Evolutionary conservation across 2,888 invertebrate species (phyloP), one percentile per base, ranked within the genome.

Genomic region (Melipona beecheii): DNA sequence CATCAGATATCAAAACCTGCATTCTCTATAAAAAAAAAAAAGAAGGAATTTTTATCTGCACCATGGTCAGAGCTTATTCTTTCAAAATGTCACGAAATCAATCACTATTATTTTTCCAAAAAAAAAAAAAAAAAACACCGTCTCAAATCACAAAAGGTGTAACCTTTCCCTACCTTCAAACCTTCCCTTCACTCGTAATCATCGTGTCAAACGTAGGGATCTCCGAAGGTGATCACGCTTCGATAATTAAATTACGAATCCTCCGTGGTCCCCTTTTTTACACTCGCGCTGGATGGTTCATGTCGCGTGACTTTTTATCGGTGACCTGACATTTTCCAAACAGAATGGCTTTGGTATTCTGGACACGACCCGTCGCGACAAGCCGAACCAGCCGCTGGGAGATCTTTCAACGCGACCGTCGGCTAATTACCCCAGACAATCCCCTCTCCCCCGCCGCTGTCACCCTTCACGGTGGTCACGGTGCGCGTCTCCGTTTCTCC

Each of bases 231-330:
- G 92, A 92, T 92, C 92, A 91, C 88, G 70, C 58, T 3, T 24
- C 82, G 88, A 91, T 92, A 92, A 93, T 92, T 90, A 93, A 92
- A 91, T 90, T 89, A 87, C 88, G 74, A 89, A 87, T 85, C 84
- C 85, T 66, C 64, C 65, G 19, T n/a, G 66, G 52, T 68, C 36
- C 54, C 27, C 66, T 43, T 68, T 82, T 75, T 65, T 76, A 78
- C 56, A 2, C 75, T 81, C 80, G 71, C 78, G 87, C 79, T 76
- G 83, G 89, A 84, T 91, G 93, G 91, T 95, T 94, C 94, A 94
- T 94, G 94, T 95, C 93, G 94, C 95, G 93, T 95, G 95, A 93
- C 94, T 95, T 95, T 95, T 95, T 95, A 95, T 95, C 94, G 95
- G 94, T 93, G 93, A 92, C 90, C 93, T 95, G 95, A 95, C 95